Evolutionary conservation across 2,888 invertebrate genomes (phyloP), one percentile per base, ranked within the genome.

Genomic region (Cephalotes varians): DNA sequence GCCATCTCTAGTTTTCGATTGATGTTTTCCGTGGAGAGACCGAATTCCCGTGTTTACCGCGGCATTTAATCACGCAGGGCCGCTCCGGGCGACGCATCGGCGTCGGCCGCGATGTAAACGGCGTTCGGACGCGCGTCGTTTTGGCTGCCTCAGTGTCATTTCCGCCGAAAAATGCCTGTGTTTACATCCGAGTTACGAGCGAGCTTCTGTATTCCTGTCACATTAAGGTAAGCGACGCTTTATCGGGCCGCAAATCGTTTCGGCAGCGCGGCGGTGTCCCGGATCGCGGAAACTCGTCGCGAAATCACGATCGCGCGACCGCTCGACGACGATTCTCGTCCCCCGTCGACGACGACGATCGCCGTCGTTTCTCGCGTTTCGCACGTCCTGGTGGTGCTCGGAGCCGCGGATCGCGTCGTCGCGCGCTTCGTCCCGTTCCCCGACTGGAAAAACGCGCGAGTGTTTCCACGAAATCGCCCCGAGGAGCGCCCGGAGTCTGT

Each of bases 1-100:
- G 97, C 97, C 97, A 97, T 97, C 96, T 97, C 97, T 97, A 96
- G 96, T 96, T 97, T 93, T 96, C 96, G 96, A 96, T 96, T 96
- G 96, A 96, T 97, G 96, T 97, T 97, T 97, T 97, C 96, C 96
- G 95, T 95, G 95, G 95, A 95, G 92, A 92, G 91, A 91, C 92
- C 86, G 92, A 92, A 91, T 92, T 93, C 91, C 91, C 89, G 87
- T 92, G 90, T 92, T 92, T 93, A 91, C 90, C 87, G 90, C 91
- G 92, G 90, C 91, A 91, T 92, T 91, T 91, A 92, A 93, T 92
- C 92, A 92, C 92, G 91, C 91, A 91, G 93, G 94, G 94, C 92
- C 93, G 94, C 92, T 91, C 87, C 90, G 92, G 92, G 93, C 91
- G 91, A 93, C 94, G 94, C 89, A 93, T 93, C 92, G 94, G 93